Evolutionary conservation across 2,888 invertebrate genomes (phyloP).

Genomic region (Phasia obesa): DNA sequence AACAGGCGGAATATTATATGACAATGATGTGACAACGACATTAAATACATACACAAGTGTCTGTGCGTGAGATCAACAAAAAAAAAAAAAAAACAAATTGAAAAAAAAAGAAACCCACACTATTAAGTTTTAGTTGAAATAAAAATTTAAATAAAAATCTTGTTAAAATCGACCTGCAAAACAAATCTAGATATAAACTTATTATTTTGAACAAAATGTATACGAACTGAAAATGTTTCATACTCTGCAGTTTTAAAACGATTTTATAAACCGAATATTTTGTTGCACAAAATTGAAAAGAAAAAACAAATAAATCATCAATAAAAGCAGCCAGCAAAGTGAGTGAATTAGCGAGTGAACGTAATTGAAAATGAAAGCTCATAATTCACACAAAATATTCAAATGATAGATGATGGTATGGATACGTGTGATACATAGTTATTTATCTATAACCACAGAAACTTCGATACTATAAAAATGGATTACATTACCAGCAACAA

Average conservation of each 20-base stretch:
- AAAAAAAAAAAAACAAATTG: conserved; percentile 11
- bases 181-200: not conserved
- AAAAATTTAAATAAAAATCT: conserved; percentile 46
- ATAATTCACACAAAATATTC: conserved; percentile 58
- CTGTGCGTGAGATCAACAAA: conserved; percentile 68
- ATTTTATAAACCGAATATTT: no score
- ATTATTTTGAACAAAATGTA: not conserved
- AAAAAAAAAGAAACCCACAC: conserved; percentile 39
- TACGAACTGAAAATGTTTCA: conserved; percentile 44
- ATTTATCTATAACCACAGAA: conserved; percentile 11
- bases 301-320: conserved; percentile 12
- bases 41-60: conserved; percentile 54
- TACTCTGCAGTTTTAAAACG: conserved; percentile 19
- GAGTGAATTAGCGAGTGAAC: conserved; percentile 55
- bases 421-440: no score
- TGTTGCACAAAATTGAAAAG: conserved; percentile 37
- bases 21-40: conserved; percentile 55
- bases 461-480: conserved; percentile 19
- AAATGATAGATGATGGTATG: conserved; percentile 38
- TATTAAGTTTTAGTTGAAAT: conserved; percentile 33
- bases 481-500: not conserved
- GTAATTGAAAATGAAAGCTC: conserved; percentile 70
- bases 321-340: conserved; percentile 39
- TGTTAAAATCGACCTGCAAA: conserved; percentile 34
- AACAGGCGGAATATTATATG: conserved; percentile 55